A percentile compares a stretch with the other conserved stretches of the same genome.
These are phyloP conservation scores for Meteorus sp. DNA, from an alignment of 1,140 invertebrate species.

Conservation along the genomic window DNA sequence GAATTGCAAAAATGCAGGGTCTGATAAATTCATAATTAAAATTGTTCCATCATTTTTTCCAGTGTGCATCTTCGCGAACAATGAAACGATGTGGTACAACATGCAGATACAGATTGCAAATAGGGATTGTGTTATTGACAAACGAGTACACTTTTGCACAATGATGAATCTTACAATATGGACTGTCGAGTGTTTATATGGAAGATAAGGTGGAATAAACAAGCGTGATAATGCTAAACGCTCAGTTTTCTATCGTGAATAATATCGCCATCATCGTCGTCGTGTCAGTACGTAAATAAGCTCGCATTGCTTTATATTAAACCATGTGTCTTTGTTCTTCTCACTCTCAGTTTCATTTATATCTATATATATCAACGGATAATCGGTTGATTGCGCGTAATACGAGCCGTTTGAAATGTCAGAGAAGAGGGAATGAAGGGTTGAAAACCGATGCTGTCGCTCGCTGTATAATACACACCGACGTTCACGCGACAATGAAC, in stretches of 20 bases:
- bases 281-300: not conserved
- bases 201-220: slow-evolving; percentile 11
- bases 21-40: too few relatives aligned
- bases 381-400: slow-evolving; percentile 10
- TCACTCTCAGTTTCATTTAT: too few relatives aligned
- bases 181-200: not conserved
- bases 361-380: too few relatives aligned
- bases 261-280: not conserved
- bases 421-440: not conserved
- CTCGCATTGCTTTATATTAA: too few relatives aligned
- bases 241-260: slow-evolving; percentile 16
- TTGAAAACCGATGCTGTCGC: slow-evolving; percentile 12
- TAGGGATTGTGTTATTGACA: not conserved
- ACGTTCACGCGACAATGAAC: slow-evolving; percentile 15
- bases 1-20: too few relatives aligned
- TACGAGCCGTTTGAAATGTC: not conserved
- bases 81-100: not conserved
- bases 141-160: not conserved
- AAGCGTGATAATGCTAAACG: not conserved
- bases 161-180: not conserved
- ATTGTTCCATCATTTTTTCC: too few relatives aligned
- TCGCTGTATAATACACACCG: too few relatives aligned
- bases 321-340: too few relatives aligned
- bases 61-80: too few relatives aligned
- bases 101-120: not conserved